Conservation (phyloP, 1,140 invertebrate genomes). For the Agrypnia vestita region DNA sequence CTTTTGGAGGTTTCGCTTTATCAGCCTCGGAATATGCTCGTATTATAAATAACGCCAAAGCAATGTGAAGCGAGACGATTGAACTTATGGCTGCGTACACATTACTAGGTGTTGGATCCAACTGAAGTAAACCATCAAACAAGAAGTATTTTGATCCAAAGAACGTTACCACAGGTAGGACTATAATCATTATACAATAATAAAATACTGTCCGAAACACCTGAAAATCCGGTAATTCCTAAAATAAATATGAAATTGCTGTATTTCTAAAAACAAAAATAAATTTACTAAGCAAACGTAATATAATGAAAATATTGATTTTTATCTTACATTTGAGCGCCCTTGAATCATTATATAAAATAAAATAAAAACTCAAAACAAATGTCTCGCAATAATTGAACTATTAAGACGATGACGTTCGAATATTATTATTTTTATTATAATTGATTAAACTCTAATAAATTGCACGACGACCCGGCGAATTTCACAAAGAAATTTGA, state of each 20-base stretch:
- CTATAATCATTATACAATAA: slow-evolving; percentile 78
- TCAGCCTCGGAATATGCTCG: slow-evolving; percentile 79
- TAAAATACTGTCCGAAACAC: slow-evolving; percentile 77
- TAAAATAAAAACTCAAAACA: slow-evolving; percentile 38
- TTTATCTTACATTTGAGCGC: slow-evolving; percentile 69
- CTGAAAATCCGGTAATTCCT: slow-evolving; percentile 74
- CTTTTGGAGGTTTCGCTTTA: slow-evolving; percentile 64
- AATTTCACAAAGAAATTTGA: slow-evolving; percentile 5
- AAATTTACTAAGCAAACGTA: slow-evolving; percentile 37
- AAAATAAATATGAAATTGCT: slow-evolving; percentile 49
- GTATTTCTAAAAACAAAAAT: slow-evolving; percentile 40
- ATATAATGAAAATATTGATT: slow-evolving; percentile 37
- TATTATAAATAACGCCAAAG: slow-evolving; percentile 84
- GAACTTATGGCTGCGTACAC: slow-evolving; percentile 83
- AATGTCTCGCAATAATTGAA: background rate
- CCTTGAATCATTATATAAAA: slow-evolving; percentile 70
- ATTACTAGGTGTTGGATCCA: slow-evolving; percentile 79
- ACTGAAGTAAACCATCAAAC: slow-evolving; percentile 73
- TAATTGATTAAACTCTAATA: background rate
- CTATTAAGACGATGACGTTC: background rate
- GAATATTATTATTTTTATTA: no score
- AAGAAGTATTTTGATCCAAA: slow-evolving; percentile 75
- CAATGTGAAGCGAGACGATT: slow-evolving; percentile 81
- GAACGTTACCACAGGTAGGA: slow-evolving; percentile 77
- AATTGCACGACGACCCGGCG: background rate